A percentile compares a stretch with the other conserved stretches of the same genome.
These are phyloP conservation scores for Nasonia vitripennis DNA, from an alignment of 1,140 invertebrate genomes.

Conservation along the genomic window DNA sequence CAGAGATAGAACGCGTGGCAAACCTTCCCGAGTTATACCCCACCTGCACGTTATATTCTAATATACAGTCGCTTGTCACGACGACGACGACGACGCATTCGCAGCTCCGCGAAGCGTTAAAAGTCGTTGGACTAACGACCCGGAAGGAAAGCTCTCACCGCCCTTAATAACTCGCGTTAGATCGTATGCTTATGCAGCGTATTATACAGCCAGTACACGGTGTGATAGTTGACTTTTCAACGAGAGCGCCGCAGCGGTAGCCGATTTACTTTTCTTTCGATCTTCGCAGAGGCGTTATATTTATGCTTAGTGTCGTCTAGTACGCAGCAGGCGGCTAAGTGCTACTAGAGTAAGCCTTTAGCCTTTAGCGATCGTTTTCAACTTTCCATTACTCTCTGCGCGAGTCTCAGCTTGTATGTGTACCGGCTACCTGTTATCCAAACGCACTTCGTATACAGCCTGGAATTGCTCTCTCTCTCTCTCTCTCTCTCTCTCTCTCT, in stretches of 20 bases:
- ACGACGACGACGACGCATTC: too few relatives aligned
- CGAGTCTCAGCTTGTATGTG: constrained; percentile 38
- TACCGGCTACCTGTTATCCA: constrained; percentile 54
- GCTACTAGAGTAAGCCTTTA: constrained; percentile 66
- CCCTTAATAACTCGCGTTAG: constrained; percentile 17
- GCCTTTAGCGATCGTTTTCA: constrained; percentile 43
- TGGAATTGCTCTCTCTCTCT: neutral
- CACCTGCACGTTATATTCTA: neutral
- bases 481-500: too few relatives aligned
- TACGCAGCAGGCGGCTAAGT: constrained; percentile 65
- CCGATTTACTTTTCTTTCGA: constrained; percentile 27
- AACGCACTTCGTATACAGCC: neutral
- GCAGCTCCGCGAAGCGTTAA: too few relatives aligned
- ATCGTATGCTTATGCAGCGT: neutral
- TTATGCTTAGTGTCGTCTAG: neutral
- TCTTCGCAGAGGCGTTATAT: constrained; percentile 21
- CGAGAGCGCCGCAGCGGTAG: neutral
- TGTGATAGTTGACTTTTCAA: constrained; percentile 5
- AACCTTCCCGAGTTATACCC: too few relatives aligned
- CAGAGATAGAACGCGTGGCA: too few relatives aligned
- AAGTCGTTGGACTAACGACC: neutral
- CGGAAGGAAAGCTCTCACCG: neutral
- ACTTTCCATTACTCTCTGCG: constrained; percentile 47
- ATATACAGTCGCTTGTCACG: neutral
- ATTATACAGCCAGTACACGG: neutral